Conservation (phyloP, 1,140 invertebrate genomes). For the Melanaphis sacchari region DNA sequence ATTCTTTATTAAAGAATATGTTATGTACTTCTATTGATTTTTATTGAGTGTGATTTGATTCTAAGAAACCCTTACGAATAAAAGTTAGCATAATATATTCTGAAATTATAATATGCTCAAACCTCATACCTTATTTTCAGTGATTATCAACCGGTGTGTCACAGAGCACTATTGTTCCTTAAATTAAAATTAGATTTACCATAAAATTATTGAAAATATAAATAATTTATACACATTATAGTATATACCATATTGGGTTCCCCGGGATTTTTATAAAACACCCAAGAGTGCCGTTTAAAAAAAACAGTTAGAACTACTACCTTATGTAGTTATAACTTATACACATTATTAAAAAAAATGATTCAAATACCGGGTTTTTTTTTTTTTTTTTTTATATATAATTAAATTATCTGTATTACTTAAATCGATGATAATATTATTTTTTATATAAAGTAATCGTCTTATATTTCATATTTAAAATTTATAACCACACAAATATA, state of each 20-base stretch:
- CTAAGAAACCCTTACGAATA: neutral
- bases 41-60: too few species aligned
- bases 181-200: too few species aligned
- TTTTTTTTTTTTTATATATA: neutral
- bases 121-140: neutral
- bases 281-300: too few species aligned
- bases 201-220: too few species aligned
- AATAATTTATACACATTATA: too few species aligned
- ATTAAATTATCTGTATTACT: neutral
- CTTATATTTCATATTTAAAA: neutral
- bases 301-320: too few species aligned
- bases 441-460: neutral
- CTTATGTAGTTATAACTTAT: neutral
- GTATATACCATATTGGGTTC: too few species aligned
- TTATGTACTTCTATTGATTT: too few species aligned
- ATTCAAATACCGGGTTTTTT: neutral
- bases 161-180: too few species aligned
- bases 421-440: neutral
- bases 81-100: neutral
- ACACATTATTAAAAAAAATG: neutral
- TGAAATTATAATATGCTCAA: neutral
- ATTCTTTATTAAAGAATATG: too few species aligned
- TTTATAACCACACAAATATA: neutral
- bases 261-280: too few species aligned
- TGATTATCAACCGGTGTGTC: too few species aligned